Conservation (phyloP, 2,797 vertebrate genomes). For the Heteromormyrus szaboi region DNA sequence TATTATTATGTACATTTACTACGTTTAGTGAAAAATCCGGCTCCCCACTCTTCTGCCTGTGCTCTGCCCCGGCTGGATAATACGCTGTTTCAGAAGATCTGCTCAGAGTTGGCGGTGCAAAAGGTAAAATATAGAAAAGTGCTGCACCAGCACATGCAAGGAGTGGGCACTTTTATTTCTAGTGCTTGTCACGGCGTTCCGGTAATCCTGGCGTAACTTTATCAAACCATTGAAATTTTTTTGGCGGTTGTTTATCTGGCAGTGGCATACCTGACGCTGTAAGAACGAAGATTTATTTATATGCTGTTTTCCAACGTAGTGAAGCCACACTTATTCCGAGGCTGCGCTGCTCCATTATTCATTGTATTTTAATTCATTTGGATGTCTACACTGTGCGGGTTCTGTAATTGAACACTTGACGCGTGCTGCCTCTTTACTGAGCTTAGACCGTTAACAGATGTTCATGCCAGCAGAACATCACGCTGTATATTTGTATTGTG, state of each 20-base stretch:
- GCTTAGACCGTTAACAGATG: neutral
- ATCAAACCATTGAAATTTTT: neutral
- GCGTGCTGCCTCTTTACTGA: neutral
- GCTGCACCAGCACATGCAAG: neutral
- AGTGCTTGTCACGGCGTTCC: neutral
- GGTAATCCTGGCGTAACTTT: neutral
- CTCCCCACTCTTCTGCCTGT: neutral
- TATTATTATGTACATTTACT: neutral
- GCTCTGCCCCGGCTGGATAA: neutral
- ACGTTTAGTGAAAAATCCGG: neutral
- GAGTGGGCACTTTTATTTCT: neutral
- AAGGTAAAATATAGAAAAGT: neutral
- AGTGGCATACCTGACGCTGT: neutral
- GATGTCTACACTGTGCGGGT: neutral
- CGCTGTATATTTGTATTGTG: neutral
- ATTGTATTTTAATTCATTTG: neutral
- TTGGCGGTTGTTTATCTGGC: neutral
- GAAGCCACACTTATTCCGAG: neutral
- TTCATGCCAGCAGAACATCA: neutral
- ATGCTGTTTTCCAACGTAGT: neutral
- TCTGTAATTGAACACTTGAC: neutral
- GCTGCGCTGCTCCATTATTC: neutral
- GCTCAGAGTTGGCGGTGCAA: neutral
- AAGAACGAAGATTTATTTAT: neutral
- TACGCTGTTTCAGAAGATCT: neutral